phyloP scores from a whole-genome alignment of 2,797 vertebrate genomes.

The Enteromius thamalakanensis region DNA sequence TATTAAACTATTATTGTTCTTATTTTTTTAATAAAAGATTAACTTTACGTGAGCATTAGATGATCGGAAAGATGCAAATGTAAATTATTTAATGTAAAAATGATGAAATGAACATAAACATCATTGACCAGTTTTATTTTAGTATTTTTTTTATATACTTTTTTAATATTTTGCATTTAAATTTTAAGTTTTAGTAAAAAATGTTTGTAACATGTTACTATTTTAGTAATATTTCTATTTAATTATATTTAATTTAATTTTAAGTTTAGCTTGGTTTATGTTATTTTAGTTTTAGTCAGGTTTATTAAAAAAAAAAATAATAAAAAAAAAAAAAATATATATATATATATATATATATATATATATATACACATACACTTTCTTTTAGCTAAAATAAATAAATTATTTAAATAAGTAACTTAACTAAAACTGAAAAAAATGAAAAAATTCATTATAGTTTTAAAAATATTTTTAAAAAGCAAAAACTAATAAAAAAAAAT shows the following conservation, averaged over 20 bases:
- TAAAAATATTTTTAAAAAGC: not conserved
- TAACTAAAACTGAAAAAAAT: not conserved
- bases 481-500: not conserved
- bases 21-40: not conserved
- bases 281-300: not conserved
- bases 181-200: not conserved
- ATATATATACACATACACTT: not conserved
- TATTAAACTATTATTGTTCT: not conserved
- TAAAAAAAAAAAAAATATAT: too few species aligned
- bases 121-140: not conserved
- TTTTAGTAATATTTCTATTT: not conserved
- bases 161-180: not conserved
- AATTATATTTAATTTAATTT: too few species aligned
- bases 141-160: not conserved
- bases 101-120: not conserved
- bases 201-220: not conserved
- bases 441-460: too few species aligned
- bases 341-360: too few species aligned
- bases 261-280: not conserved
- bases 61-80: not conserved
- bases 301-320: too few species aligned
- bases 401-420: not conserved
- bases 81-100: not conserved
- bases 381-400: not conserved
- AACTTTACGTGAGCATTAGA: not conserved